These are phyloP conservation scores for Palythoa caribaeorum DNA, from an alignment of 92 coral and sea anemone genomes.

Conservation along the genomic window DNA sequence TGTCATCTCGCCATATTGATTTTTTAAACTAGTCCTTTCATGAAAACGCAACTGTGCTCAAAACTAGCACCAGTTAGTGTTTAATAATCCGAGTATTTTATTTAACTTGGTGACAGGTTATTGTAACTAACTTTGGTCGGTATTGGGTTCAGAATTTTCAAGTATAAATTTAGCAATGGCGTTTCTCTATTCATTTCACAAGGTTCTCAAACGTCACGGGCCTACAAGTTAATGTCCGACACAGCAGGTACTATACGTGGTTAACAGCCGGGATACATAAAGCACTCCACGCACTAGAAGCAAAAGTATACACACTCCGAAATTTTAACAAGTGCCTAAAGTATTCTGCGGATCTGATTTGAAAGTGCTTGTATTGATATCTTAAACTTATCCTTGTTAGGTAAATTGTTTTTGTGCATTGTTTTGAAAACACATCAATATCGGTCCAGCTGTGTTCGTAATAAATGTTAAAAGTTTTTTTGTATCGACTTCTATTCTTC, in stretches of 20 bases:
- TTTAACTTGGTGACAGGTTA: not conserved
- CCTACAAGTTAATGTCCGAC: not conserved
- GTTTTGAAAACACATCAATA: not conserved
- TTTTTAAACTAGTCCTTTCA: not conserved
- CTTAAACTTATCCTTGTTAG: not conserved
- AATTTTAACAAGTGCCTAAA: too few species aligned
- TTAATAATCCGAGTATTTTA: not conserved
- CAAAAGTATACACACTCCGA: too few species aligned
- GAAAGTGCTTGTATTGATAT: too few species aligned
- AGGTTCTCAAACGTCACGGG: not conserved
- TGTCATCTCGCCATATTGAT: not conserved
- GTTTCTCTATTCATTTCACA: not conserved
- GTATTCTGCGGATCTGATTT: too few species aligned
- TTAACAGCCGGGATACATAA: not conserved
- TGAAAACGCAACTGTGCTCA: not conserved
- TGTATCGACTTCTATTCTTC: too few species aligned
- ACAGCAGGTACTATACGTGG: not conserved
- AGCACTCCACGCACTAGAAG: too few species aligned
- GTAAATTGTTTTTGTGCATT: not conserved
- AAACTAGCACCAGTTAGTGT: not conserved
- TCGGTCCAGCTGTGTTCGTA: not conserved
- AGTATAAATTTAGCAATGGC: not conserved
- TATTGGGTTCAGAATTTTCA: not conserved
- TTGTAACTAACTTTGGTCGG: not conserved
- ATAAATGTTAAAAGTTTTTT: not conserved